Base-by-base conservation (phyloP, 2,888 invertebrate species). In the Muschampia plurimacula region DNA sequence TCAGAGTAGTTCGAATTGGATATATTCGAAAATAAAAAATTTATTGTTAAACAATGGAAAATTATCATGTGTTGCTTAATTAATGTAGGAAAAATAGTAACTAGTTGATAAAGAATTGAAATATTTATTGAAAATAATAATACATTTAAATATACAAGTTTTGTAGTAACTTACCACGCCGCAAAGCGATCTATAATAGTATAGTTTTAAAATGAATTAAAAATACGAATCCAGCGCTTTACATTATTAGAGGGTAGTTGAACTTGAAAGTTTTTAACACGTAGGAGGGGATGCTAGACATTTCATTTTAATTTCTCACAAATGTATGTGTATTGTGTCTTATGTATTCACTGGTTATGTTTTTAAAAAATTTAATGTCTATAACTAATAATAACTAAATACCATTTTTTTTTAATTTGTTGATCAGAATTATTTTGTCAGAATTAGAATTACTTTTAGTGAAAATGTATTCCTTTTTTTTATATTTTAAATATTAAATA, bases 61-160 rank as follows among this genome's bases (percentile, higher is more conserved):
- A 15, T 52, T 52, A 52, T 52, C 49, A 52, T 15, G 49, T 15
- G 49, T n/a, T 52, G n/a, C 15, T 10, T 52, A 15, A 15, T n/a
- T n/a, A 52, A 52, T 52, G 49, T 52, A 52, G 49, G 15, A 52
- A 52, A 52, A 52, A 52, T 57, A 28, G 22, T 22, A 22, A 15
- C 4, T 57, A 57, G 28, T 9, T 28, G 57, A 57, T 57, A 57
- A 2, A 28, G 57, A 57, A 57, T 28, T 57, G 28, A 22, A 57
- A 57, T 57, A 57, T 57, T 28, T 57, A 57, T 60, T 32, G 60
- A 32, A 60, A 60, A 39, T 60, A 36, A 60, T 60, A 60, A 32
- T n/a, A 57, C 28, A 57, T 57, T 55, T 22, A 57, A 12, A 57
- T 57, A 28, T 57, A 57, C 12, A 57, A 2, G 12, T 52, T 52